These are phyloP conservation scores for Quiscalus mexicanus DNA, from an alignment of 2,113 vertebrate genomes.

Conservation along the genomic window DNA sequence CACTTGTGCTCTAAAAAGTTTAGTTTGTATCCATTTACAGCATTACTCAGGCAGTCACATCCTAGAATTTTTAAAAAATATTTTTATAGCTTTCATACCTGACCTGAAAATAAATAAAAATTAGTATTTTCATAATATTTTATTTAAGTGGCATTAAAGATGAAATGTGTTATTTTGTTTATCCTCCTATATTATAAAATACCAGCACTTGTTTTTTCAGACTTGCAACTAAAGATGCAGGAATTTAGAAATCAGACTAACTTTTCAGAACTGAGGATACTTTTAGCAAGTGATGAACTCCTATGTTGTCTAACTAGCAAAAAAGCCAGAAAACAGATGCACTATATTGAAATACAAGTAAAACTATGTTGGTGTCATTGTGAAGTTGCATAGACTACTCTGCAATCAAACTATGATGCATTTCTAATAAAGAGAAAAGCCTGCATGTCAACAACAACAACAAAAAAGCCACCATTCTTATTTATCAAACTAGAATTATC, in stretches of 20 bases:
- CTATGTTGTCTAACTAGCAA: not conserved
- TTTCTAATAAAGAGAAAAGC: not conserved
- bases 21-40: slow-evolving; percentile 24
- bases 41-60: not conserved
- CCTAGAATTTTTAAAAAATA: not conserved
- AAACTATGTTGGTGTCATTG: not conserved
- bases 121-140: not conserved
- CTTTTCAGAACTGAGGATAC: not conserved
- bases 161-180: not conserved
- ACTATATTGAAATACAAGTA: not conserved
- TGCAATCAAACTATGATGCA: not conserved
- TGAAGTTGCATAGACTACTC: not conserved
- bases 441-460: not conserved
- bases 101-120: not conserved
- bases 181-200: not conserved
- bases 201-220: not conserved
- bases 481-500: not conserved
- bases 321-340: not conserved
- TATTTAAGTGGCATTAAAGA: not conserved
- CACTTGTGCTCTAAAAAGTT: slow-evolving; percentile 6
- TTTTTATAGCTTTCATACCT: not conserved
- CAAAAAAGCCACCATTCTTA: not conserved
- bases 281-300: not conserved
- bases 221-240: not conserved
- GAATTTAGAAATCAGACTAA: not conserved